These are phyloP conservation scores for Chelidonichthys spinosus DNA, from an alignment of 2,797 vertebrate species.

Conservation along the genomic window DNA sequence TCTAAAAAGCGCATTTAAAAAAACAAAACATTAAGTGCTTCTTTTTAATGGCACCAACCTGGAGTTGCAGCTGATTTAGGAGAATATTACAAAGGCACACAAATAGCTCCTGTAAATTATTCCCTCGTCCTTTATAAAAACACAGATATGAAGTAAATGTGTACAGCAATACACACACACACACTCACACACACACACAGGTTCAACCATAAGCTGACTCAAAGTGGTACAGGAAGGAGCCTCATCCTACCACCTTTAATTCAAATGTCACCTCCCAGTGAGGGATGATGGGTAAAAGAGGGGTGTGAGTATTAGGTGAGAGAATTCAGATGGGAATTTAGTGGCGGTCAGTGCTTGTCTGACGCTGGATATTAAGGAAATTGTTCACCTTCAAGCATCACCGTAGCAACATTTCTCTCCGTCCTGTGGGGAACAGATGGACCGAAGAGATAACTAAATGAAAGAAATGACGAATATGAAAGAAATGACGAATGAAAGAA, in stretches of 20 bases:
- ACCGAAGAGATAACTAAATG: slow-evolving; percentile 24
- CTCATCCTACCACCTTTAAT: slow-evolving; percentile 26
- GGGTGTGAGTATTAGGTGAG: slow-evolving; percentile 18
- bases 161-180: neutral
- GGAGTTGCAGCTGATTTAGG: slow-evolving; percentile 3
- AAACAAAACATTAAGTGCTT: neutral
- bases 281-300: slow-evolving; percentile 49
- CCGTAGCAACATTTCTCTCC: slow-evolving; percentile 6
- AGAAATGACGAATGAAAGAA: slow-evolving; percentile 14
- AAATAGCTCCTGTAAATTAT: neutral
- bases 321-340: slow-evolving; percentile 5
- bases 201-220: slow-evolving; percentile 38
- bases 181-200: slow-evolving; percentile 5
- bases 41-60: neutral
- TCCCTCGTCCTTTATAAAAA: neutral
- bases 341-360: slow-evolving; percentile 2
- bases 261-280: slow-evolving; percentile 72
- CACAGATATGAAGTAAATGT: neutral
- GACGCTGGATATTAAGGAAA: slow-evolving; percentile 2
- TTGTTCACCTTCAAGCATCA: neutral
- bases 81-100: neutral
- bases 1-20: neutral
- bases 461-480: slow-evolving; percentile 27
- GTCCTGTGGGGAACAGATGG: slow-evolving; percentile 24
- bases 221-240: slow-evolving; percentile 42